phyloP scores from a whole-genome alignment of 2,888 invertebrate species.

The Lithophane ornitopus region DNA sequence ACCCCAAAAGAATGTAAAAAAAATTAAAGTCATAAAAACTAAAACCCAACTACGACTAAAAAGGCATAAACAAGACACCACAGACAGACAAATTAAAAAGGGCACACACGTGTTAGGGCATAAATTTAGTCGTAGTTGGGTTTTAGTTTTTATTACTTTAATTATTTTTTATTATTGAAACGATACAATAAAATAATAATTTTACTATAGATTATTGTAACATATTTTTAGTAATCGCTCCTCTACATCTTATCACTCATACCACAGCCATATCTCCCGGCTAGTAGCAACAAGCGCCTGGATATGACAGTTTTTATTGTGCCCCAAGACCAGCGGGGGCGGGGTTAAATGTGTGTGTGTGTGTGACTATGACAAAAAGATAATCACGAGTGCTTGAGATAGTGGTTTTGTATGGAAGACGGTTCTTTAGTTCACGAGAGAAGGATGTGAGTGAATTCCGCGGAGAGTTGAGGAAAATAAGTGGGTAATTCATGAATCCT shows the following conservation, averaged over 20 bases:
- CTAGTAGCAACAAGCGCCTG: conserved; percentile 69
- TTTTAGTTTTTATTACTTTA: too few species aligned
- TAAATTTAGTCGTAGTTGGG: too few species aligned
- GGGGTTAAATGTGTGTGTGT: conserved; percentile 57
- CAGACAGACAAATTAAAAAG: too few species aligned
- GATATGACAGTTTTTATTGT: conserved; percentile 73
- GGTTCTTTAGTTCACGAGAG: conserved; percentile 18
- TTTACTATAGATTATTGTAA: background rate
- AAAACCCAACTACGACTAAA: too few species aligned
- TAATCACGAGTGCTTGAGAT: conserved; percentile 63
- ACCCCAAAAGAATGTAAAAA: too few species aligned
- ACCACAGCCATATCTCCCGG: conserved; percentile 33
- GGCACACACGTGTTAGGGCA: too few species aligned
- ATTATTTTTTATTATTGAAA: too few species aligned
- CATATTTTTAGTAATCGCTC: background rate
- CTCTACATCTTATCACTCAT: conserved; percentile 30
- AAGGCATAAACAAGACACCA: too few species aligned
- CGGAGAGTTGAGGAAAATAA: background rate
- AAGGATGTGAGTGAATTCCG: conserved; percentile 19
- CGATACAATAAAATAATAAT: background rate
- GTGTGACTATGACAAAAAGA: conserved; percentile 67
- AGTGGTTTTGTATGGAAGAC: conserved; percentile 58
- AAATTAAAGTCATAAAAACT: too few species aligned
- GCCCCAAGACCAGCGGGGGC: conserved; percentile 52
- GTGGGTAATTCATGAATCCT: background rate